Evolutionary conservation across 2,797 vertebrate genomes (phyloP), one percentile per base, ranked within the genome.

Genomic region (Brachyrhaphis roseni): DNA sequence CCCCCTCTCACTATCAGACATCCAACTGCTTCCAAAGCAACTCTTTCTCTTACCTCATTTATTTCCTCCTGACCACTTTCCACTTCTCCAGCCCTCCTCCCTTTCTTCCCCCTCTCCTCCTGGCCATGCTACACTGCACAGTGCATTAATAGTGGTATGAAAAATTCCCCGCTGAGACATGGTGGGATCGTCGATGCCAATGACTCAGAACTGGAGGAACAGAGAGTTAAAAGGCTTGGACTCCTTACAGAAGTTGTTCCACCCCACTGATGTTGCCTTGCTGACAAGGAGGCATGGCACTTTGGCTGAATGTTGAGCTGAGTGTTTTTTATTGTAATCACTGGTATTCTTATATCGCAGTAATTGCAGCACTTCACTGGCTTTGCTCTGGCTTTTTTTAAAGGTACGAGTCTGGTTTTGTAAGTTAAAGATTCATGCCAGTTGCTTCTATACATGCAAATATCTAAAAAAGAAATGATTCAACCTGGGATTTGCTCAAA

Each of bases 141-240:
- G 80, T 86, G 90, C 88, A 91, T 94, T 93, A 93, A 90, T 91
- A 89, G 89, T 81, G 84, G 84, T 92, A 92, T 93, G 88, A 93
- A 86, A 91, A 89, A 90, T 84, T 84, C 87, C 87, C 87, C 82
- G 86, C 86, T 85, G 88, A 89, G 81, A 80, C 84, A 88, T 79
- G 89, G 84, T 85, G 86, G 87, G 88, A 90, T 89, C 82, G 86
- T 89, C 5, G 73, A 84, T 91, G 90, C 85, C 91, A 92, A 78
- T 88, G 92, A 91, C 87, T 94, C 93, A 92, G 93, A 94, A 79
- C 89, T 84, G 87, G 82, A 68, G 83, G 71, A 86, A 55, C 66
- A 78, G 78, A 72, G 43, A 83, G 79, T 78, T 76, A 76, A 80
- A 82, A 80, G 86, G 82, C 87, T 88, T 89, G 88, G 86, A 86